Evolutionary conservation across 2,797 vertebrate species (phyloP).

Genomic region (Sparidentex hasta): DNA sequence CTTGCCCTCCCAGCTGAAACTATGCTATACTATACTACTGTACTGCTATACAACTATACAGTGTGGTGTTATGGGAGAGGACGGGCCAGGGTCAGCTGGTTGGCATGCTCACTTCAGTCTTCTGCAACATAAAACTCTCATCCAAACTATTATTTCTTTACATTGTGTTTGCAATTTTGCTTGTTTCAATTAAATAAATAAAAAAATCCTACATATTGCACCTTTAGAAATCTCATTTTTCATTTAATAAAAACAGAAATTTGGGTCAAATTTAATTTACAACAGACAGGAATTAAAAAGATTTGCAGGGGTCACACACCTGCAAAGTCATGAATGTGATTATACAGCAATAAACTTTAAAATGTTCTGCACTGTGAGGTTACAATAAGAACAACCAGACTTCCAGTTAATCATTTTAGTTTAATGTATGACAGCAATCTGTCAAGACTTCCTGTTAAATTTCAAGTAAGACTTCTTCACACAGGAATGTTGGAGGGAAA

Average conservation of each 20-base stretch:
- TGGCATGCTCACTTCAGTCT: no score
- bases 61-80: no score
- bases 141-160: no score
- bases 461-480: slow-evolving; percentile 67
- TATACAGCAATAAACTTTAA: not conserved
- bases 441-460: slow-evolving; percentile 52
- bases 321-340: slow-evolving; percentile 10
- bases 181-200: no score
- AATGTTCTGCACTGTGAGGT: not conserved
- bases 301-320: not conserved
- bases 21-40: no score
- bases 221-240: not conserved
- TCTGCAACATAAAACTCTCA: no score
- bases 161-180: no score
- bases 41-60: no score
- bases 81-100: no score
- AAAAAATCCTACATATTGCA: no score
- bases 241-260: slow-evolving; percentile 6
- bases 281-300: not conserved
- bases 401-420: slow-evolving; percentile 65
- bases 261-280: not conserved
- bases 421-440: slow-evolving; percentile 64
- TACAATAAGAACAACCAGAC: slow-evolving; percentile 16
- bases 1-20: no score
- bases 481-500: slow-evolving; percentile 59